Percentiles rank a stretch among this genome's conserved stretches.
Conservation (phyloP, 2,113 vertebrate genomes). For the Cheirogaleus medius region DNA sequence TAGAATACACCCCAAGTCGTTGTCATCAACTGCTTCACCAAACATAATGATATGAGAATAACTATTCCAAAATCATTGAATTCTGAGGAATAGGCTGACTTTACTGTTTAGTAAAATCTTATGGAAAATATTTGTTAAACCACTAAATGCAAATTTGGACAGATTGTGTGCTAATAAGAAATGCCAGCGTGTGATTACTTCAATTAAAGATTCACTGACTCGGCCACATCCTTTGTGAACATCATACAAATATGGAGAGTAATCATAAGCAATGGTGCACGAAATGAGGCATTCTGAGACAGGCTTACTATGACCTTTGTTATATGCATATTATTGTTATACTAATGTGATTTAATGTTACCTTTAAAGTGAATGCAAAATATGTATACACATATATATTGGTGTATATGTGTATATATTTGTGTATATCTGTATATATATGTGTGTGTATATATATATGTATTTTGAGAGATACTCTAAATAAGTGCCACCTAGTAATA, state of each 20-base stretch:
- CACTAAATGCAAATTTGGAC: not conserved
- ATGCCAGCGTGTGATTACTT: not conserved
- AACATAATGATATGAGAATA: not conserved
- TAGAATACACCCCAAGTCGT: slow-evolving; percentile 30
- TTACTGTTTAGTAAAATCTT: slow-evolving; percentile 22
- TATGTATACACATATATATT: not conserved
- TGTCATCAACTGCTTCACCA: slow-evolving; percentile 32
- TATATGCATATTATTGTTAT: not conserved
- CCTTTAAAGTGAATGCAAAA: not conserved
- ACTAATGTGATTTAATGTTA: not conserved
- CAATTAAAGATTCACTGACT: not conserved
- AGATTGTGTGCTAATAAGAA: not conserved
- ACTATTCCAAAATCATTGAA: slow-evolving; percentile 5
- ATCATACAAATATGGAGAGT: not conserved
- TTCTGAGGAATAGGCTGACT: not conserved
- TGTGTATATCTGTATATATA: not conserved
- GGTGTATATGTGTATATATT: not conserved
- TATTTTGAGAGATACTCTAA: not conserved
- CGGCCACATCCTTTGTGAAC: not conserved
- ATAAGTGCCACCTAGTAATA: not conserved
- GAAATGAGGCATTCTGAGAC: not conserved
- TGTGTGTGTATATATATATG: not conserved
- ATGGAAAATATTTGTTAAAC: not conserved
- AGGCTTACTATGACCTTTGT: not conserved
- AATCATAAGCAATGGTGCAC: not conserved